phyloP scores from a whole-genome alignment of 1,140 invertebrate species.

The Drosophila serrata region DNA sequence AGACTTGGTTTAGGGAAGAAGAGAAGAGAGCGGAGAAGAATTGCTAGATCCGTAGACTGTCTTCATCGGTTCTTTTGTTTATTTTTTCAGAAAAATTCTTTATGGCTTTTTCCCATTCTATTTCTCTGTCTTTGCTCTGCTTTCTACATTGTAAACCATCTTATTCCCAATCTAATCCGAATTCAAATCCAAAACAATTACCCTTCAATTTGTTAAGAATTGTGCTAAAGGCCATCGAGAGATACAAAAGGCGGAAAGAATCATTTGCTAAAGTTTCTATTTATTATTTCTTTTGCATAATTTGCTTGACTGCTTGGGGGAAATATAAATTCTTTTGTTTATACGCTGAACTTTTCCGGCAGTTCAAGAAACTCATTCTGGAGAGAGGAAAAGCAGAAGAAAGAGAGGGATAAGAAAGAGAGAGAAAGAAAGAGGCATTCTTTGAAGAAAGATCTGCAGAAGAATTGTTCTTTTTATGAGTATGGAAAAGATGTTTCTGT shows the following conservation, averaged over 20 bases:
- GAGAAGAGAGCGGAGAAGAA: neutral
- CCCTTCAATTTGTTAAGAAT: slow-evolving; percentile 75
- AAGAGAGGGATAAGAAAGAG: neutral
- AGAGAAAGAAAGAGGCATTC: slow-evolving; percentile 10
- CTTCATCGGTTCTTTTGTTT: slow-evolving; percentile 63
- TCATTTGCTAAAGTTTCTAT: slow-evolving; percentile 37
- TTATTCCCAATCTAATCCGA: slow-evolving; percentile 7
- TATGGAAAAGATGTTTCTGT: too few species aligned
- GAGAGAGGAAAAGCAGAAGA: neutral
- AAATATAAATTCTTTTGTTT: slow-evolving; percentile 42
- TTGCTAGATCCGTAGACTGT: slow-evolving; percentile 7
- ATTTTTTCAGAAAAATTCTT: slow-evolving; percentile 49
- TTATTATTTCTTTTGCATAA: slow-evolving; percentile 33
- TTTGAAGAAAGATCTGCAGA: neutral
- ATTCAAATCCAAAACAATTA: slow-evolving; percentile 60
- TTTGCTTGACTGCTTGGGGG: slow-evolving; percentile 12
- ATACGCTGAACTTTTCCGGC: slow-evolving; percentile 23
- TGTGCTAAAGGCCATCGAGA: slow-evolving; percentile 47
- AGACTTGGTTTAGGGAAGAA: neutral
- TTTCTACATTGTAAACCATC: slow-evolving; percentile 25
- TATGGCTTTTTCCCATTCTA: slow-evolving; percentile 32
- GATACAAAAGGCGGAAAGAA: slow-evolving; percentile 31
- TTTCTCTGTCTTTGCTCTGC: slow-evolving; percentile 25
- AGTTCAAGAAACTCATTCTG: slow-evolving; percentile 39
- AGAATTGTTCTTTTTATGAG: slow-evolving; percentile 1